Evolutionary conservation across 2,888 invertebrate genomes (phyloP).

Genomic region (Morinoia aosen): DNA sequence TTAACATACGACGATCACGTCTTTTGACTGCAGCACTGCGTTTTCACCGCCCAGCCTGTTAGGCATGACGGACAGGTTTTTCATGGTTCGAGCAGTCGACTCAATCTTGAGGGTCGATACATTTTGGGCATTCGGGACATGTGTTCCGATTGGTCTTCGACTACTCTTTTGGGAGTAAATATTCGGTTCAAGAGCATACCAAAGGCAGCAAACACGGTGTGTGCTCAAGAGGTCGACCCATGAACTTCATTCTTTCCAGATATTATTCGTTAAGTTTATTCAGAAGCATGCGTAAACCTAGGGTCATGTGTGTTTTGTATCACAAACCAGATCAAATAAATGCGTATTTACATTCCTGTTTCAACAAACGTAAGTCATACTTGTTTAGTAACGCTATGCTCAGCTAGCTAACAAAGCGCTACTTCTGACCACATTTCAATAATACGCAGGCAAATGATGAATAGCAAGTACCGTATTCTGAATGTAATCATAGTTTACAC

Average conservation of each 20-base stretch:
- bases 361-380: background rate
- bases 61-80: background rate
- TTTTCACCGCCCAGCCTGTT: background rate
- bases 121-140: background rate
- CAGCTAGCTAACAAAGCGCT: background rate
- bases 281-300: background rate
- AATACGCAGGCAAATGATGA: background rate
- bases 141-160: background rate
- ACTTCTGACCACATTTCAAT: background rate
- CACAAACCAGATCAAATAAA: background rate
- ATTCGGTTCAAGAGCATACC: background rate
- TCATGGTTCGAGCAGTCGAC: background rate
- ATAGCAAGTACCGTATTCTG: background rate
- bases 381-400: background rate
- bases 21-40: background rate
- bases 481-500: background rate
- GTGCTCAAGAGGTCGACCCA: background rate
- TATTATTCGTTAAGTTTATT: background rate
- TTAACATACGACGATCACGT: background rate
- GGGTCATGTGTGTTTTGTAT: background rate
- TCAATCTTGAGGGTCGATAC: background rate
- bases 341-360: background rate
- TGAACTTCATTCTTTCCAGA: background rate
- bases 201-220: background rate
- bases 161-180: background rate